Evolutionary conservation across 1,140 invertebrate species (phyloP), one percentile per base, ranked within the genome.

Genomic region (Delia radicum): DNA sequence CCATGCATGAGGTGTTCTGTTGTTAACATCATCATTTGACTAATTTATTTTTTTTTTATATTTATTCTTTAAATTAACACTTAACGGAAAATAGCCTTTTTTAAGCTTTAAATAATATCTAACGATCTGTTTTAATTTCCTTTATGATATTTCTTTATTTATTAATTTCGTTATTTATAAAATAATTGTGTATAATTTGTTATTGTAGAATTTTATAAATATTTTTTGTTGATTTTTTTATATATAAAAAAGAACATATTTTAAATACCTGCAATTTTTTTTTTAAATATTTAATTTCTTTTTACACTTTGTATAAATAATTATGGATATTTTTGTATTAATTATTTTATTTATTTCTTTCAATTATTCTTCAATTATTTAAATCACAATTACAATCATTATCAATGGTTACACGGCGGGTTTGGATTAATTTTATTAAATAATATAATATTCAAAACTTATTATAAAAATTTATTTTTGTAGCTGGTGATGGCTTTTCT

Each of bases 1-100:
- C 82, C 80, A 71, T 86, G 84, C 83, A 86, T 86, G 46, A 85
- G 83, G 74, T 86, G 84, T 67, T 86, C 84, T 63, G 84, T 85
- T 63, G 83, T 85, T 33, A 85, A 77, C 82, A 85, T 84, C 83
- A 85, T 85, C 76, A 77, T 77, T 31, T 33, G 42, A 72, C 21
- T 15, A 18, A 8, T 55, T 55, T 55, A 37, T 37, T 55, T 55
- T 55, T 55, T 2, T 55, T 55, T 55, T 21, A 55, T 6, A 55
- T 24, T 55, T 18, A 55, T n/a, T n/a, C n/a, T n/a, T 42, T 42
- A 10, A 42, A 42, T 42, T 42, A 42, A 2, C 8, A 42, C 15
- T 42, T 10, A 2, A 42, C 37, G n/a, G n/a, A 42, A 42, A 13
- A 42, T 10, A 42, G n/a, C n/a, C n/a, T n/a, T n/a, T n/a, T n/a